These are phyloP conservation scores for Drosophila cognata DNA, from an alignment of 2,888 invertebrate species.

Conservation along the genomic window DNA sequence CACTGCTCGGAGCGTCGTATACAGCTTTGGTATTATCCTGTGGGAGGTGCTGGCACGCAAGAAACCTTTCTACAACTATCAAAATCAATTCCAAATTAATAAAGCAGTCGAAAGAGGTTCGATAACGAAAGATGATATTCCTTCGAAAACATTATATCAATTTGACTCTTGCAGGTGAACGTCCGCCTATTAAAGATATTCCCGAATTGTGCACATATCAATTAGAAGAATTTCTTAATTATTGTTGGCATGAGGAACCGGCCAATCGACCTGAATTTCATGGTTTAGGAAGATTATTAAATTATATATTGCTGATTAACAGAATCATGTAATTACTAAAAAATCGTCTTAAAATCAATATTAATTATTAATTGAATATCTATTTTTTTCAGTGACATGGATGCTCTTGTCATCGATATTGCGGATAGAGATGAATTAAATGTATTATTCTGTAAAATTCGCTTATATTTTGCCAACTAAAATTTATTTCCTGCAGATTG, in stretches of 20 bases:
- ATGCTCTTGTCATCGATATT: too few species aligned
- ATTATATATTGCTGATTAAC: too few species aligned
- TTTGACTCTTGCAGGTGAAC: neutral
- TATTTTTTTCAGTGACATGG: neutral
- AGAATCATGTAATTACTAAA: neutral
- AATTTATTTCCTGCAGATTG: neutral
- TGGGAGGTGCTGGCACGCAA: conserved; percentile 16
- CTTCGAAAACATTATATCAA: too few species aligned
- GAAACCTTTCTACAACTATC: conserved; percentile 1
- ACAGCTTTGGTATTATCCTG: conserved; percentile 11
- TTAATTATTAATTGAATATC: neutral
- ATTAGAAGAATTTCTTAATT: neutral
- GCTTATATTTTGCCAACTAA: neutral
- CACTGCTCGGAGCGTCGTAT: neutral
- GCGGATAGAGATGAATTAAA: neutral
- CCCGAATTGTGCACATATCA: neutral
- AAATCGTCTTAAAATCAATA: neutral
- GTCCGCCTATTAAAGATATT: neutral
- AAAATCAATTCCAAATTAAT: neutral
- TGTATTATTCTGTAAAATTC: neutral
- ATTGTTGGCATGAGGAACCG: neutral
- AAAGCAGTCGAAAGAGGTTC: neutral
- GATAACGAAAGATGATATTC: neutral
- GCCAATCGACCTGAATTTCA: neutral
- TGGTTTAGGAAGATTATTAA: neutral